A percentile compares a stretch with the other conserved stretches of the same genome.
These are phyloP conservation scores for Squalus acanthias DNA, from an alignment of 2,797 vertebrate species.

Conservation along the genomic window DNA sequence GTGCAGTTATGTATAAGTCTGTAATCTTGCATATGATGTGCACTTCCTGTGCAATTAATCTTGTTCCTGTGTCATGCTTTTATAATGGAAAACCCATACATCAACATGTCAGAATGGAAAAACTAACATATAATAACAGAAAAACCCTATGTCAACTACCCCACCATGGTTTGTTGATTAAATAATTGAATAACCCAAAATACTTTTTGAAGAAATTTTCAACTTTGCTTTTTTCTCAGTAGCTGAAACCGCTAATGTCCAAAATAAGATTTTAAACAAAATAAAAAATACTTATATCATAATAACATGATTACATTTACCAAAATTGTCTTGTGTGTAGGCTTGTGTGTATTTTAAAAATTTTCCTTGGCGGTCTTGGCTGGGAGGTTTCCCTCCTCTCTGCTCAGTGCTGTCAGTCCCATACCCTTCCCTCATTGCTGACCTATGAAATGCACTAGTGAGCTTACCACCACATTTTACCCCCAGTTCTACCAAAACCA, in stretches of 20 bases:
- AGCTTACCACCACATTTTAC: not conserved
- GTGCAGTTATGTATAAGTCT: not conserved
- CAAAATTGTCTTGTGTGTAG: not conserved
- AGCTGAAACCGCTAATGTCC: not conserved
- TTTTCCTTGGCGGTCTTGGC: not conserved
- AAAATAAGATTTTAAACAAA: not conserved
- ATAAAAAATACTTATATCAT: not conserved
- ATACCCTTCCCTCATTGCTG: not conserved
- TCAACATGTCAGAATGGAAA: not conserved
- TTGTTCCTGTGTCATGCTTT: not conserved
- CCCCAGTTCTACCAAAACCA: not conserved
- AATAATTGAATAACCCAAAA: not conserved
- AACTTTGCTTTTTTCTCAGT: not conserved
- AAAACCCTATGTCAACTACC: not conserved
- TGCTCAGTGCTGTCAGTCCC: not conserved
- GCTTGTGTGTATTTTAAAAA: not conserved
- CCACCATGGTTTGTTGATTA: not conserved
- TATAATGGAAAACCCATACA: not conserved
- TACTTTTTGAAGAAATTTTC: not conserved
- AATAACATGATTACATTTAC: not conserved
- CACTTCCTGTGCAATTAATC: not conserved
- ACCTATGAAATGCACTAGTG: not conserved
- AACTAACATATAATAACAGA: not conserved
- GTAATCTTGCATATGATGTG: not conserved
- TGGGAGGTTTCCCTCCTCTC: not conserved